Conservation (phyloP, 2,888 invertebrate species). For the Dilophus febrilis region DNA sequence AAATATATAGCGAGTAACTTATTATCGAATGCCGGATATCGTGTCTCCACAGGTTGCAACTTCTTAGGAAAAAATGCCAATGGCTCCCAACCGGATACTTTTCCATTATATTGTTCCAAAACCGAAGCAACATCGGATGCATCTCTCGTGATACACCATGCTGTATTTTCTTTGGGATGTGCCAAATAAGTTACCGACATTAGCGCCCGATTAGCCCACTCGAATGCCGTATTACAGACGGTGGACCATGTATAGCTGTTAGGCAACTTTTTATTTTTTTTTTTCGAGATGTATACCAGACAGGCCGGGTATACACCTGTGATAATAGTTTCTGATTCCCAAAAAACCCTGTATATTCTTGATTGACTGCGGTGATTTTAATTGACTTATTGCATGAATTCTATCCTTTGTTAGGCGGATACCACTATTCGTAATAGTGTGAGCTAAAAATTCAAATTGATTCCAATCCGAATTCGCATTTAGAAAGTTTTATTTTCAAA, state of each 20-base stretch:
- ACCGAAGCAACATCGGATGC: conserved; percentile 23
- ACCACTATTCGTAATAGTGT: conserved; percentile 7
- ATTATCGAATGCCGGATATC: conserved; percentile 21
- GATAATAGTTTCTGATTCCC: conserved; percentile 10
- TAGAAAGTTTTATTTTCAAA: conserved; percentile 11
- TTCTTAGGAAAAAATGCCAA: conserved; percentile 22
- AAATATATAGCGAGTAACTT: conserved; percentile 23
- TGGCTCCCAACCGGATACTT: conserved; percentile 16
- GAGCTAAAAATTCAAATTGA: conserved; percentile 3
- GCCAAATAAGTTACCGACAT: conserved; percentile 14
- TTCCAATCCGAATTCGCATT: conserved; percentile 7
- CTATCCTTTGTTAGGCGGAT: conserved; percentile 5
- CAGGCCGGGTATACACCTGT: conserved; percentile 4
- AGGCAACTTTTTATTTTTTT: background rate
- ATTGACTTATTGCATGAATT: conserved; percentile 2
- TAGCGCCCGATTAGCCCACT: background rate
- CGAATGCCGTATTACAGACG: background rate
- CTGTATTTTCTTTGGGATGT: conserved; percentile 17
- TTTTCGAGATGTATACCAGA: background rate
- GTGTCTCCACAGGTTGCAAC: conserved; percentile 16
- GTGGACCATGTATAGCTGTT: background rate
- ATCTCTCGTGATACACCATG: conserved; percentile 10
- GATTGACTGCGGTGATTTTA: background rate
- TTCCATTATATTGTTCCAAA: conserved; percentile 17
- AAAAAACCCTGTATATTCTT: conserved; percentile 3